These are phyloP conservation scores for Andrena cerasifolii DNA, from an alignment of 1,140 invertebrate species.

Conservation along the genomic window DNA sequence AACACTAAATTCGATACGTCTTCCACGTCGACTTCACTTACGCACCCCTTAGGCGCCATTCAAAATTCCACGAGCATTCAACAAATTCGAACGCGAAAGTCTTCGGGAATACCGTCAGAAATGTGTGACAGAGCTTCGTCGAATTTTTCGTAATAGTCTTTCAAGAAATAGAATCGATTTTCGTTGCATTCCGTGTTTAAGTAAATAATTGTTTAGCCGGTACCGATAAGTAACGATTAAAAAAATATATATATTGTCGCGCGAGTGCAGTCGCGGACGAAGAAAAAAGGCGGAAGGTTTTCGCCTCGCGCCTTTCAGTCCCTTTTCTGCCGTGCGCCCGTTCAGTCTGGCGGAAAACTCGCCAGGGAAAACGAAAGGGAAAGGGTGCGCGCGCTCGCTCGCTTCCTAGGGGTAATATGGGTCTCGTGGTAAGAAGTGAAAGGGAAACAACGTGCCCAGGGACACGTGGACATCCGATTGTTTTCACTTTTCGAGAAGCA, in stretches of 20 bases:
- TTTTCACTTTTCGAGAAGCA: slow-evolving; percentile 54
- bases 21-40: too few species aligned
- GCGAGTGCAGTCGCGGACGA: not conserved
- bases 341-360: slow-evolving; percentile 37
- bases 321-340: slow-evolving; percentile 11
- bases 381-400: slow-evolving; percentile 20
- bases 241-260: not conserved
- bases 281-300: not conserved
- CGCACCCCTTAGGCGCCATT: too few species aligned
- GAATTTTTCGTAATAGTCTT: too few species aligned
- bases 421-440: slow-evolving; percentile 45
- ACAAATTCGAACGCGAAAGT: too few species aligned
- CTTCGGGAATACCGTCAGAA: too few species aligned
- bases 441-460: slow-evolving; percentile 48
- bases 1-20: too few species aligned
- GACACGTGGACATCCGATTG: slow-evolving; percentile 46
- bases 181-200: too few species aligned
- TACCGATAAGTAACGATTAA: not conserved
- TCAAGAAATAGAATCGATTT: too few species aligned
- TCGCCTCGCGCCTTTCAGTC: not conserved
- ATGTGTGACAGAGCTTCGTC: too few species aligned
- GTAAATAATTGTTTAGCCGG: too few species aligned
- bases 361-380: slow-evolving; percentile 40
- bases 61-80: too few species aligned
- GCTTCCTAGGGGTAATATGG: slow-evolving; percentile 29